Evolutionary conservation across 2,113 vertebrate genomes (phyloP).

Genomic region (Tauraco erythrolophus): DNA sequence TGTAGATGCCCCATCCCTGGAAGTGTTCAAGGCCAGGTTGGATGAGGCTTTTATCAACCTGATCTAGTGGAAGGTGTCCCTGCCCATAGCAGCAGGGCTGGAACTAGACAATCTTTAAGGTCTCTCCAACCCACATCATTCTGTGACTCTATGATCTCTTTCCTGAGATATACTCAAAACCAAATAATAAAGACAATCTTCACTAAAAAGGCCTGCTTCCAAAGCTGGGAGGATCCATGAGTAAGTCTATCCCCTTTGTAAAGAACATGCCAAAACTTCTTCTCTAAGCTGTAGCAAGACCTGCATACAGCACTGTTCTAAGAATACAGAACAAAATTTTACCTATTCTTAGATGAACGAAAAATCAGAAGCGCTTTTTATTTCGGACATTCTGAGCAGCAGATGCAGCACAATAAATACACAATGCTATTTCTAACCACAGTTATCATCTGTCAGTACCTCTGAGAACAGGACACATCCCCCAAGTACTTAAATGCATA

Average conservation of each 20-base stretch:
- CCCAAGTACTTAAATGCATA: background rate
- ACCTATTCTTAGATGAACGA: background rate
- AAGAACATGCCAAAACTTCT: background rate
- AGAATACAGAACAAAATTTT: background rate
- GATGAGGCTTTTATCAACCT: too few relatives aligned
- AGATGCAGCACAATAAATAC: background rate
- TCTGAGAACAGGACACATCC: background rate
- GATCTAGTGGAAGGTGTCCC: too few relatives aligned
- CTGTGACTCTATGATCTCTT: too few relatives aligned
- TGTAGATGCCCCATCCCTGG: too few relatives aligned
- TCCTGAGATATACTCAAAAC: background rate
- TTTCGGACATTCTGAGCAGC: background rate
- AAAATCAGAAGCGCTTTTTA: background rate
- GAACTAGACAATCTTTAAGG: too few relatives aligned
- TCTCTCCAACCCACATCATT: too few relatives aligned
- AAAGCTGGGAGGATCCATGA: background rate
- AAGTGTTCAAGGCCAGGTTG: too few relatives aligned
- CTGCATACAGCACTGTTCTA: background rate
- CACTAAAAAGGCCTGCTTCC: background rate
- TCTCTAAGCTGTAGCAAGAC: background rate
- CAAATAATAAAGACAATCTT: background rate
- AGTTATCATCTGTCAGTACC: background rate
- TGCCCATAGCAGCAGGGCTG: too few relatives aligned
- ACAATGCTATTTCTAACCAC: background rate
- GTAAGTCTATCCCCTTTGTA: background rate